A percentile compares a stretch with the other conserved stretches of the same genome.
Evolutionary conservation across 2,888 invertebrate species (phyloP).

Genomic region (Lycocerus yunnanus): DNA sequence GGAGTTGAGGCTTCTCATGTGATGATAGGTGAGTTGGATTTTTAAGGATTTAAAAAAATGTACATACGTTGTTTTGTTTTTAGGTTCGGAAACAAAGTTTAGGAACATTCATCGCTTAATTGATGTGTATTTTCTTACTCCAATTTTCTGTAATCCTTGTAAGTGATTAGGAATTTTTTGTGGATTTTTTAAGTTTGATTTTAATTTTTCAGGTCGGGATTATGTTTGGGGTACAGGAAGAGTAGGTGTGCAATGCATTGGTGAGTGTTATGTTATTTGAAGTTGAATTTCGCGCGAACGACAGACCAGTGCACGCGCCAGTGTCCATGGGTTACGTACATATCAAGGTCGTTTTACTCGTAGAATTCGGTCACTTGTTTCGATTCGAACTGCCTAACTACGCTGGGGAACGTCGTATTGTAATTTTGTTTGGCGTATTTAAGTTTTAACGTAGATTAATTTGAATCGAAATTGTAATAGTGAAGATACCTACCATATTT

Average conservation of each 20-base stretch:
- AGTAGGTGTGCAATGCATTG: conserved; percentile 64
- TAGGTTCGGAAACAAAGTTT: conserved; percentile 23
- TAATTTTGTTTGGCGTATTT: not conserved
- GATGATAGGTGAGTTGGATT: conserved; percentile 15
- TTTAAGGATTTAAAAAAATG: not conserved
- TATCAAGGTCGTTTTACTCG: conserved; percentile 41
- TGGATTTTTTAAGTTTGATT: not conserved
- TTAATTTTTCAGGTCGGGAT: conserved; percentile 60
- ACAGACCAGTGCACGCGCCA: conserved; percentile 24
- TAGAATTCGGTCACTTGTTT: conserved; percentile 31
- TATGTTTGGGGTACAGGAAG: conserved; percentile 67
- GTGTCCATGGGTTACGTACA: conserved; percentile 33
- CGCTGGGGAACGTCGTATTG: not conserved
- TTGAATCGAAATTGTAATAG: not conserved
- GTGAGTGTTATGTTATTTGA: conserved; percentile 51
- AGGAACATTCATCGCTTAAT: conserved; percentile 53
- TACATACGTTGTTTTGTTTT: not conserved
- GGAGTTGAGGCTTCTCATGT: conserved; percentile 46
- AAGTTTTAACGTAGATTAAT: not conserved
- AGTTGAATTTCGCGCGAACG: conserved; percentile 33
- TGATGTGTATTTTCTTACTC: conserved; percentile 60
- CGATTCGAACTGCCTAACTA: not conserved
- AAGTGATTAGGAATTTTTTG: conserved; percentile 48
- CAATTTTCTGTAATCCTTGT: conserved; percentile 62
- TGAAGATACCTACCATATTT: not conserved